phyloP scores from a whole-genome alignment of 1,140 invertebrate genomes.

The Dendrolimus kikuchii region DNA sequence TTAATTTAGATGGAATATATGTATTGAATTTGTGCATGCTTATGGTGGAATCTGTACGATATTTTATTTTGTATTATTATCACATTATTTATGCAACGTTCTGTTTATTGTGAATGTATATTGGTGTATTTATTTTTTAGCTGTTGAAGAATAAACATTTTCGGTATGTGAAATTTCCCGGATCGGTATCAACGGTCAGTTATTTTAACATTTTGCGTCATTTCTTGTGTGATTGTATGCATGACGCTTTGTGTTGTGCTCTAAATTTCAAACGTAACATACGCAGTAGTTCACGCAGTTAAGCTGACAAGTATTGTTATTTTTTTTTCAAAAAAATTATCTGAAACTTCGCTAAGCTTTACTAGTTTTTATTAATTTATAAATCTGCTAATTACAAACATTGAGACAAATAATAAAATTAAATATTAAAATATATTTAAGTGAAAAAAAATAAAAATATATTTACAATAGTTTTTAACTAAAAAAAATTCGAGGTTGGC shows the following conservation, averaged over 20 bases:
- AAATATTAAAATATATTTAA: too few relatives aligned
- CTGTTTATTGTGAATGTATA: conserved; percentile 49
- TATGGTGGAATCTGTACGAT: conserved; percentile 2
- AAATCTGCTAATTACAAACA: too few relatives aligned
- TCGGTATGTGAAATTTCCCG: conserved; percentile 72
- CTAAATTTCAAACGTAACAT: conserved; percentile 2
- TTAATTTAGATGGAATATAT: background rate
- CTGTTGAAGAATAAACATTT: conserved; percentile 72
- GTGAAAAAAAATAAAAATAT: too few relatives aligned
- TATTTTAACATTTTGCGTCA: conserved; percentile 47
- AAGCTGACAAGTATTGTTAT: too few relatives aligned
- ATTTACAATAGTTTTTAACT: too few relatives aligned
- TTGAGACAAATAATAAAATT: too few relatives aligned
- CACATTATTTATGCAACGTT: conserved; percentile 23
- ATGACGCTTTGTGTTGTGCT: conserved; percentile 41
- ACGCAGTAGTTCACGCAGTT: conserved; percentile 1
- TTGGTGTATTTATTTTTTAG: conserved; percentile 71
- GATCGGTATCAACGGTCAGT: conserved; percentile 69
- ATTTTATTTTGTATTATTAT: conserved; percentile 10
- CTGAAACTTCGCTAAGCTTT: too few relatives aligned
- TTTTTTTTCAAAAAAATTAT: too few relatives aligned
- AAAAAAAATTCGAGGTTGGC: too few relatives aligned
- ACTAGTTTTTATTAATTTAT: too few relatives aligned
- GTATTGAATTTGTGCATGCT: conserved; percentile 4
- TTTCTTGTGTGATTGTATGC: conserved; percentile 54